Evolutionary conservation across 2,797 vertebrate genomes (phyloP), one percentile per base, ranked within the genome.

Genomic region (Heliangelus exortis): DNA sequence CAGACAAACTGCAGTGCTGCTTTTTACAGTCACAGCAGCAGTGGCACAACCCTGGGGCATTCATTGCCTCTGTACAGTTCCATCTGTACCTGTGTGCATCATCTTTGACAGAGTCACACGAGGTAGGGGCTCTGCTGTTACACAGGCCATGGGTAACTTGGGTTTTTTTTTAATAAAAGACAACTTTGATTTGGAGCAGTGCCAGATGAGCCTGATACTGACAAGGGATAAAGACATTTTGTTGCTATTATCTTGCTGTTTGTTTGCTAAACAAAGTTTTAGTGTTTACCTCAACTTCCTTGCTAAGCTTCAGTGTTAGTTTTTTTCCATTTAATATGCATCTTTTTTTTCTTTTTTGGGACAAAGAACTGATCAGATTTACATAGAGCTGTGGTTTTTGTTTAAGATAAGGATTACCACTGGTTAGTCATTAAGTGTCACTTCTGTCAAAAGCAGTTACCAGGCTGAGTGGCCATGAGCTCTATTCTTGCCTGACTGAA

Each of bases 291-390:
- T 63, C 3, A 16, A 9, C 6, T 41, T 43, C 61, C 62, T 33
- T 9, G 36, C 1, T 43, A 29, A 78, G 5, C 15, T 23, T 57
- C 43, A 36, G 11, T 2, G 4, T 82, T 48, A 33, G 11, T 54
- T 57, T 57, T 10, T 53, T 51, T 31, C 33, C 4, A 1, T 2
- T 34, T 8, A 6, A 18, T 12, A 4, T 10, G 1, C 9, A 15
- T 26, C 21, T 53, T 62, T 8, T 34, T 34, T 36, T 2, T 69
- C 39, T 41, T 51, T 66, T 57, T 22, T 2, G 2, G 23, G 6
- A 16, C 0, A 6, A 21, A 72, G 54, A 83, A 19, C 31, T 82
- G 13, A 1, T 66, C 29, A 62, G 45, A 19, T 47, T 55, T 53
- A 41, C 18, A 12, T 18, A 7, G 0, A 0, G 66, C 31, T 76